A percentile compares a stretch with the other conserved stretches of the same genome.
These are phyloP conservation scores for Crotophaga sulcirostris DNA, from an alignment of 2,113 vertebrate genomes.

Conservation along the genomic window DNA sequence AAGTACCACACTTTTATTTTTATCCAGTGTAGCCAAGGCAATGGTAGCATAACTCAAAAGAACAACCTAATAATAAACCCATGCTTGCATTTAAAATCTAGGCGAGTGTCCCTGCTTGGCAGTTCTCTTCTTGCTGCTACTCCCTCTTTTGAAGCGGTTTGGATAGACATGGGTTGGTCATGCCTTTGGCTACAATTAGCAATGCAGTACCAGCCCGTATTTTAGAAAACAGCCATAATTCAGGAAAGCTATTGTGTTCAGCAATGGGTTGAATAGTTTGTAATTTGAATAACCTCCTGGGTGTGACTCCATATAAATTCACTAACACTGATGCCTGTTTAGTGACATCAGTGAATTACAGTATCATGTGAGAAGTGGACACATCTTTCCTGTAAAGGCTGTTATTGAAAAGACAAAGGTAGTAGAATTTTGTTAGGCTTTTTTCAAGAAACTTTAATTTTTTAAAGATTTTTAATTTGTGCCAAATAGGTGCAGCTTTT, in stretches of 20 bases:
- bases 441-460: background rate
- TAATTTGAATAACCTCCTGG: background rate
- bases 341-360: background rate
- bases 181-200: background rate
- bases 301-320: background rate
- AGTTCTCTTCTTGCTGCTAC: background rate
- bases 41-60: background rate
- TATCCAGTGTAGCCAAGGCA: background rate
- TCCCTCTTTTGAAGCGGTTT: background rate
- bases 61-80: background rate
- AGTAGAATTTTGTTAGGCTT: background rate
- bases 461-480: background rate
- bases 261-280: background rate
- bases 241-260: background rate
- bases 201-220: background rate
- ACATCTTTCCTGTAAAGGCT: background rate
- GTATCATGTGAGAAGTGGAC: background rate
- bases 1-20: background rate
- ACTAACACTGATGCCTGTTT: background rate
- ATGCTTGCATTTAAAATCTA: background rate
- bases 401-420: background rate
- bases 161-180: background rate
- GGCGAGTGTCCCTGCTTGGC: background rate
- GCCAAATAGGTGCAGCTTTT: background rate
- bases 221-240: background rate